Conservation (phyloP, 2,888 invertebrate genomes). For the Choreutis nemorana region DNA sequence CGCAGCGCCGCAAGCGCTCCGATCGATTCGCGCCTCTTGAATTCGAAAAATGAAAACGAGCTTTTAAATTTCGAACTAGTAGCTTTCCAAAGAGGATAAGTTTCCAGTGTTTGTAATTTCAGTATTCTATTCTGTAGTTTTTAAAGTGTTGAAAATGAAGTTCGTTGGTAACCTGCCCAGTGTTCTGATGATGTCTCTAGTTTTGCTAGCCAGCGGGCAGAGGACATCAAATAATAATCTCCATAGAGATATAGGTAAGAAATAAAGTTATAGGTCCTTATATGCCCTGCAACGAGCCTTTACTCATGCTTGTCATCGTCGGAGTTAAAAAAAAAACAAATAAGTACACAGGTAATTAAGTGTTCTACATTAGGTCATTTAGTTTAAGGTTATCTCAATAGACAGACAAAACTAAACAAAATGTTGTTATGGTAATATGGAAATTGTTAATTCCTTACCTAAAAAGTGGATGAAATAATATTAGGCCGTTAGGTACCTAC, state of each 20-base stretch:
- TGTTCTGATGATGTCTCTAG: conserved; percentile 46
- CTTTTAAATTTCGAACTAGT: conserved; percentile 29
- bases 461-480: too few species aligned
- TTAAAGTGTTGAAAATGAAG: conserved; percentile 27
- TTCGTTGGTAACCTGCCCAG: conserved; percentile 39
- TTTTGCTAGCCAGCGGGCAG: conserved; percentile 52
- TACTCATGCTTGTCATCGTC: too few species aligned
- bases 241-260: conserved; percentile 51
- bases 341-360: too few species aligned
- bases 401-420: too few species aligned
- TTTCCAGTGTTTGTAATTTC: conserved; percentile 9
- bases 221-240: conserved; percentile 38
- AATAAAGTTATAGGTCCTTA: too few species aligned
- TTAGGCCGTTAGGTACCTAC: too few species aligned
- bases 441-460: too few species aligned
- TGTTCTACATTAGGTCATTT: too few species aligned
- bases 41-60: conserved; percentile 48
- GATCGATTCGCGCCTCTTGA: conserved; percentile 26
- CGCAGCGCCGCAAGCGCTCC: conserved; percentile 42
- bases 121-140: conserved; percentile 9
- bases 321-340: too few species aligned
- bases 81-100: conserved; percentile 9
- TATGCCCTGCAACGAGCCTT: too few species aligned
- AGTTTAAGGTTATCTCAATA: too few species aligned
- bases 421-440: too few species aligned